Base-by-base conservation (phyloP, 1,140 invertebrate species). In the Aphaenogaster ashmeadi region DNA sequence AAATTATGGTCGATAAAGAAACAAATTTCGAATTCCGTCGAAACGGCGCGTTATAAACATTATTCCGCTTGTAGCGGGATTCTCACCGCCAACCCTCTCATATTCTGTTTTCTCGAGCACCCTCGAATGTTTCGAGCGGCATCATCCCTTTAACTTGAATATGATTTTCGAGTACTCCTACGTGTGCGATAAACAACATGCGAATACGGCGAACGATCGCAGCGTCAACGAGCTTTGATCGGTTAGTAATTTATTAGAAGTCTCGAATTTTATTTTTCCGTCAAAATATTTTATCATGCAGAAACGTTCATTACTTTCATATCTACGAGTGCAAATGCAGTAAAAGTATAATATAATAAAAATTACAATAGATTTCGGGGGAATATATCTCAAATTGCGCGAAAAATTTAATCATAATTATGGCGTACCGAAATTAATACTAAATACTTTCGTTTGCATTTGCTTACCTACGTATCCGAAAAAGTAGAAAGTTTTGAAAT, bases 1-100 rank as follows among this genome's bases (percentile, higher is more conserved):
- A 95, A 95, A 95, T 95, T 95, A 95, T 95, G 92, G 93, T 93
- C 94, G 94, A 95, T 95, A 95, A 95, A 95, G 94, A 94, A 95
- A 95, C 94, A 94, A 95, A 95, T 95, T 95, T 92, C 90, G 87
- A 94, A 95, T 95, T 94, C 94, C 92, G 64, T 33, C 86, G 86
- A 91, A 88, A 86, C 83, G 89, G 81, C 89, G 91, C 91, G 94
- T 93, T 94, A 94, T 93, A 94, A 91, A 93, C 92, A 93, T 93
- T 95, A 94, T 94, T 94, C 91, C 91, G 88, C 86, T 93, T 92
- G 92, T 93, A 93, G 74, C 90, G 88, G 91, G 90, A 92, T 91
- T 91, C 85, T 80, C 80, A 85, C 89, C 88, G 58, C 47, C 78
- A 36, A 41, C 38, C 36, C 69, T 33, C 67, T 72, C 69, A 33